These are phyloP conservation scores for Tangara arthus DNA, from an alignment of 2,797 vertebrate genomes.

Conservation along the genomic window DNA sequence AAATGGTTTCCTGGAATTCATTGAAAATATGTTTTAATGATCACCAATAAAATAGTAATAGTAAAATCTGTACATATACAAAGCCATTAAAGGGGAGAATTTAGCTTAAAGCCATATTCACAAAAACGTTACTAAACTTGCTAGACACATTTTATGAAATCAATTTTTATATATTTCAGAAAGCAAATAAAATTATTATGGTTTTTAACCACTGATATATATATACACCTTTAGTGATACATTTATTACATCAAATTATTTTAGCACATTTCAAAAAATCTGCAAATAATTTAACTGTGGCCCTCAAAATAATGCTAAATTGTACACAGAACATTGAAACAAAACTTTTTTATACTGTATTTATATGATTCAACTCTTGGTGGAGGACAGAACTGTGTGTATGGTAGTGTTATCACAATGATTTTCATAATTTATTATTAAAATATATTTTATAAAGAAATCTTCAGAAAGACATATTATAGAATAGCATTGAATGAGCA, in stretches of 20 bases:
- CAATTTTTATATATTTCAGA: neutral
- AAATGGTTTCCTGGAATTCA: neutral
- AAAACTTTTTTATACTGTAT: neutral
- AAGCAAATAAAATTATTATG: neutral
- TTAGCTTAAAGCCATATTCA: neutral
- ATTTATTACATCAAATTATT: neutral
- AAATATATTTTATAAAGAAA: conserved; percentile 5
- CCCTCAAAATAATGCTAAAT: neutral
- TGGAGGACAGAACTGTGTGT: neutral
- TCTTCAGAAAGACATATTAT: neutral
- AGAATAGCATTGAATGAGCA: neutral
- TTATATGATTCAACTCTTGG: neutral
- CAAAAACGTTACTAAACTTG: neutral
- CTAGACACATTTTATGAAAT: neutral
- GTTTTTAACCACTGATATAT: rapidly evolving
- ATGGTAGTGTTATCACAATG: neutral
- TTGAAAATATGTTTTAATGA: neutral
- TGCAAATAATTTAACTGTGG: neutral
- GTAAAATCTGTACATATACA: neutral
- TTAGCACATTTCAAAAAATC: neutral
- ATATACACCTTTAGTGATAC: neutral
- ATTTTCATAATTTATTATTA: neutral
- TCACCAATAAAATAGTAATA: neutral
- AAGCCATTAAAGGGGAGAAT: neutral
- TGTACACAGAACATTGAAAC: neutral